Evolutionary conservation across 2,797 vertebrate genomes (phyloP).

Genomic region (Coccyzus lansbergi): DNA sequence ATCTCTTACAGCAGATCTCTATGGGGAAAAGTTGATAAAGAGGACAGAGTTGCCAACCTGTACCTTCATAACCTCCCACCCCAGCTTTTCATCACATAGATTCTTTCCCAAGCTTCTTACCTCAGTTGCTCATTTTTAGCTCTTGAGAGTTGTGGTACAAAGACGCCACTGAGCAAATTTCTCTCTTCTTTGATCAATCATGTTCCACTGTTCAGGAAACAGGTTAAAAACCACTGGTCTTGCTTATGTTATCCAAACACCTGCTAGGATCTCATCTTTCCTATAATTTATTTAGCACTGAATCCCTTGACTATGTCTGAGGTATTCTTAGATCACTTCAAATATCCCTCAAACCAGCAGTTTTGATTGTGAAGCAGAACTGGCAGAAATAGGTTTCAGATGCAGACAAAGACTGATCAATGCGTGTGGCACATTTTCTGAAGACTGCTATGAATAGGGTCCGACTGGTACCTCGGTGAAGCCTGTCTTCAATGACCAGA

Average conservation of each 20-base stretch:
- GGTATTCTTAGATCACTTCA: background rate
- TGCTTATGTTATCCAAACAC: background rate
- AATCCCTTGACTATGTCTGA: background rate
- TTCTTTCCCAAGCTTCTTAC: background rate
- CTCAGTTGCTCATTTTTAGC: background rate
- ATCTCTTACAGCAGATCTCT: background rate
- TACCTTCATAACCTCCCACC: background rate
- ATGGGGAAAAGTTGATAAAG: background rate
- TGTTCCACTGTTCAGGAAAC: background rate
- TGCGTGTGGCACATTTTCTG: background rate
- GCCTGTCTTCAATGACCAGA: background rate
- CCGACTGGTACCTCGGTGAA: accelerated
- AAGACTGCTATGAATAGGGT: background rate
- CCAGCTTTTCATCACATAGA: background rate
- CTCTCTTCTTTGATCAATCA: background rate
- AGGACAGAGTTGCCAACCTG: background rate
- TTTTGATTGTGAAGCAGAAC: background rate
- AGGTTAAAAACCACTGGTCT: background rate
- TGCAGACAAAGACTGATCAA: background rate
- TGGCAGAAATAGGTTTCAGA: background rate
- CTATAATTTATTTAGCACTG: slow-evolving; percentile 16
- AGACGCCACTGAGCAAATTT: background rate
- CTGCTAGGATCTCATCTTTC: slow-evolving; percentile 7
- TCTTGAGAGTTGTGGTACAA: background rate
- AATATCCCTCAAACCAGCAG: background rate